phyloP scores from a whole-genome alignment of 1,140 invertebrate species.

The Phymastichus coffea region DNA sequence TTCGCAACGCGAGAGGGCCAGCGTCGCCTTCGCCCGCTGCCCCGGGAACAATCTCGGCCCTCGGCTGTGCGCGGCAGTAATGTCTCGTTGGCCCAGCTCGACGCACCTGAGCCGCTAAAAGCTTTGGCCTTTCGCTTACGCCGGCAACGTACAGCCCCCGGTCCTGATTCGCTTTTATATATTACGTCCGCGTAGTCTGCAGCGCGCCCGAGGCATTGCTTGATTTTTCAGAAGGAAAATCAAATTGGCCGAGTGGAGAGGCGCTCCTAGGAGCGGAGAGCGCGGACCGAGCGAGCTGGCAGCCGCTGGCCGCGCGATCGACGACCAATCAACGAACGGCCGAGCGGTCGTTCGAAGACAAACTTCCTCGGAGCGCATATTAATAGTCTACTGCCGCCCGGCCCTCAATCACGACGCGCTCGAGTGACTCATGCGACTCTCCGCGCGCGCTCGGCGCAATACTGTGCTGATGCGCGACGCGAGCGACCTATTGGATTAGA shows the following conservation, averaged over 20 bases:
- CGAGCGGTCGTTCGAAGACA: not conserved
- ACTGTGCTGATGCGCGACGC: no score
- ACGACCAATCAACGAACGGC: slow-evolving; percentile 40
- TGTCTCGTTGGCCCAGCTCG: not conserved
- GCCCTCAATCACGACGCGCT: slow-evolving; percentile 51
- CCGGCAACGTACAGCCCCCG: no score
- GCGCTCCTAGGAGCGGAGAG: no score
- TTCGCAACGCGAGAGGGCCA: not conserved
- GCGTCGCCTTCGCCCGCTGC: not conserved
- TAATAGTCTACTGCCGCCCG: slow-evolving; percentile 49
- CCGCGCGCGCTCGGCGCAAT: no score
- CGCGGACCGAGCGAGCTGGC: slow-evolving; percentile 50
- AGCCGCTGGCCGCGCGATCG: slow-evolving; percentile 35
- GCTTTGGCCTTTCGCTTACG: slow-evolving; percentile 34
- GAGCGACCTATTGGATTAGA: slow-evolving; percentile 11
- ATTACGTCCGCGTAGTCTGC: not conserved
- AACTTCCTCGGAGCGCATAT: slow-evolving; percentile 49
- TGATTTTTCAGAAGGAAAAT: no score
- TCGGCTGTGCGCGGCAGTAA: not conserved
- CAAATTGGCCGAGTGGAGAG: no score
- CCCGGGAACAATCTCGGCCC: not conserved
- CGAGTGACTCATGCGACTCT: slow-evolving; percentile 49
- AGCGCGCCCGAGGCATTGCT: no score
- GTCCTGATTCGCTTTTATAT: not conserved
- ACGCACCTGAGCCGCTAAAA: slow-evolving; percentile 55